Conservation (phyloP, 2,888 invertebrate genomes). For the Thyatira batis region DNA sequence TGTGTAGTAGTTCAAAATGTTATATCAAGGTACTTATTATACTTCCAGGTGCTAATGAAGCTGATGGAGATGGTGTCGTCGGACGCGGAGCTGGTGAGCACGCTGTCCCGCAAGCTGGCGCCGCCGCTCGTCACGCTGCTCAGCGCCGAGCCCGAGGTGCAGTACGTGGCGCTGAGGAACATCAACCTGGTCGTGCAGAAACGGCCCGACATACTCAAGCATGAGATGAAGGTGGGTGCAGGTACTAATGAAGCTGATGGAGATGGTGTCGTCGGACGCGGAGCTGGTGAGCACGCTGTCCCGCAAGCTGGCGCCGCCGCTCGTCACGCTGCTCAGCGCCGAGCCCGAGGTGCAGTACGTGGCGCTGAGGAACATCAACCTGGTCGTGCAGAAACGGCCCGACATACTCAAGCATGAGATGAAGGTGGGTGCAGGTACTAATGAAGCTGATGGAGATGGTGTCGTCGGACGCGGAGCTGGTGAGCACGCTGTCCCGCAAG, state of each 20-base stretch:
- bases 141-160: slow-evolving; percentile 99
- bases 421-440: too few species aligned
- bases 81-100: too few species aligned
- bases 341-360: slow-evolving; percentile 99
- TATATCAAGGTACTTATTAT: too few species aligned
- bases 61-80: too few species aligned
- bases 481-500: too few species aligned
- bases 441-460: background rate
- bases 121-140: slow-evolving; percentile 99
- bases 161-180: slow-evolving; percentile 98
- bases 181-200: slow-evolving; percentile 99
- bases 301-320: too few species aligned
- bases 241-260: slow-evolving; percentile 98
- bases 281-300: slow-evolving; percentile 97
- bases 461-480: too few species aligned
- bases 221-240: slow-evolving; percentile 99
- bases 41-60: too few species aligned
- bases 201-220: slow-evolving; percentile 98
- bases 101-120: too few species aligned
- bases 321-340: slow-evolving; percentile 97
- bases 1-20: too few species aligned
- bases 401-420: slow-evolving; percentile 99
- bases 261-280: slow-evolving; percentile 95
- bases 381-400: slow-evolving; percentile 99
- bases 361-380: slow-evolving; percentile 98